Evolutionary conservation across 2,113 vertebrate genomes (phyloP).

Genomic region (Sorex fumeus): DNA sequence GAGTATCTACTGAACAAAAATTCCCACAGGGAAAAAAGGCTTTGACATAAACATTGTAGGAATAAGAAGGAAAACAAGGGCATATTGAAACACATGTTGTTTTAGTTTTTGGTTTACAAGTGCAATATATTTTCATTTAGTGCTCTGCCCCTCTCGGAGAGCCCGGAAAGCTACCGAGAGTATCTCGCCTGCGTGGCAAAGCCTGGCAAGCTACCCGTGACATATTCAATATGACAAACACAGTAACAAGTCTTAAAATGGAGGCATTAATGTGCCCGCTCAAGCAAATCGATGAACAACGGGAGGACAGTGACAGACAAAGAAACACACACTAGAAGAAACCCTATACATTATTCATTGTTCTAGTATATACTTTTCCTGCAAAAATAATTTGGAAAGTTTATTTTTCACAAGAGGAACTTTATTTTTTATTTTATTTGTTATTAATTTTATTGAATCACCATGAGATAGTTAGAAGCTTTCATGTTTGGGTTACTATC

Average conservation of each 20-base stretch:
- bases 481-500: too few species aligned
- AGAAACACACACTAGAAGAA: slow-evolving; percentile 36
- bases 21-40: not conserved
- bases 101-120: slow-evolving; percentile 49
- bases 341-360: not conserved
- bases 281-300: too few species aligned
- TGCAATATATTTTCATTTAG: not conserved
- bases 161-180: too few species aligned
- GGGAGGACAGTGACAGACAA: not conserved
- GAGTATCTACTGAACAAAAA: not conserved
- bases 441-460: too few species aligned
- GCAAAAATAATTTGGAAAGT: slow-evolving; percentile 29
- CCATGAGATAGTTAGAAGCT: too few species aligned
- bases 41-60: not conserved
- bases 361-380: slow-evolving; percentile 17
- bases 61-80: slow-evolving; percentile 48
- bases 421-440: too few species aligned
- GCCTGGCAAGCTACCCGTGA: too few species aligned
- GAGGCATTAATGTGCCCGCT: too few species aligned
- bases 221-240: too few species aligned
- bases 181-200: too few species aligned
- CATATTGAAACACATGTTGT: not conserved
- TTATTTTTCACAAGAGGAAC: slow-evolving; percentile 4
- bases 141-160: too few species aligned
- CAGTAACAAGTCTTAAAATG: too few species aligned